Conservation (phyloP, 2,797 vertebrate genomes). For the Ctenopoma kingsleyae region DNA sequence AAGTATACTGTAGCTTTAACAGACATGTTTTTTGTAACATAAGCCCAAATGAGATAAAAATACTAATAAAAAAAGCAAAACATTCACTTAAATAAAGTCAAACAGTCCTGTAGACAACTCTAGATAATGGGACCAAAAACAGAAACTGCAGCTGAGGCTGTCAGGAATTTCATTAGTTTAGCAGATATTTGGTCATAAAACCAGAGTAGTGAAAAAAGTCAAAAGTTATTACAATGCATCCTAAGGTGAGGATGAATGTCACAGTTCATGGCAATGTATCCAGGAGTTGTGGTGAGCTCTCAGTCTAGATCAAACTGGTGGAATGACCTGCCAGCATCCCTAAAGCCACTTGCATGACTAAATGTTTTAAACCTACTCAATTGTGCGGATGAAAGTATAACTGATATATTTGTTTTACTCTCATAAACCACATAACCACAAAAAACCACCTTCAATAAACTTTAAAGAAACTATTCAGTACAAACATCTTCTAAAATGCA, state of each 20-base stretch:
- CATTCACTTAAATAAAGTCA: too few relatives aligned
- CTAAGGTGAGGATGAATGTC: background rate
- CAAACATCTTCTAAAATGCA: conserved; percentile 29
- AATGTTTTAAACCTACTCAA: conserved; percentile 11
- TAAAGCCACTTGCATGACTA: background rate
- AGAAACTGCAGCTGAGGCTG: too few relatives aligned
- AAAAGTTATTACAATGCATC: background rate
- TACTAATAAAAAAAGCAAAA: too few relatives aligned
- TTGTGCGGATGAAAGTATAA: conserved; percentile 17
- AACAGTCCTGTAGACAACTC: too few relatives aligned
- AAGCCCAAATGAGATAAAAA: too few relatives aligned
- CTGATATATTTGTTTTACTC: conserved; percentile 14
- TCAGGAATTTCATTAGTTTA: background rate
- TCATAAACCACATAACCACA: conserved; percentile 24
- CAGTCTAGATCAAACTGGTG: background rate
- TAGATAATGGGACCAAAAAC: background rate
- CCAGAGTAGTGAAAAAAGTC: background rate
- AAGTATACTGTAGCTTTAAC: too few relatives aligned
- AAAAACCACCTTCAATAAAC: conserved; percentile 18
- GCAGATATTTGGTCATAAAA: background rate
- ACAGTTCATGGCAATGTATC: background rate
- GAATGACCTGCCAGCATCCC: background rate
- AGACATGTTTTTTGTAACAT: too few relatives aligned
- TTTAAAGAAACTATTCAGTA: conserved; percentile 14
- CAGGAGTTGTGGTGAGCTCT: background rate